Percentiles rank a stretch among this genome's conserved stretches.
Conservation (phyloP, 2,113 vertebrate genomes). For the Mus musculus region DNA sequence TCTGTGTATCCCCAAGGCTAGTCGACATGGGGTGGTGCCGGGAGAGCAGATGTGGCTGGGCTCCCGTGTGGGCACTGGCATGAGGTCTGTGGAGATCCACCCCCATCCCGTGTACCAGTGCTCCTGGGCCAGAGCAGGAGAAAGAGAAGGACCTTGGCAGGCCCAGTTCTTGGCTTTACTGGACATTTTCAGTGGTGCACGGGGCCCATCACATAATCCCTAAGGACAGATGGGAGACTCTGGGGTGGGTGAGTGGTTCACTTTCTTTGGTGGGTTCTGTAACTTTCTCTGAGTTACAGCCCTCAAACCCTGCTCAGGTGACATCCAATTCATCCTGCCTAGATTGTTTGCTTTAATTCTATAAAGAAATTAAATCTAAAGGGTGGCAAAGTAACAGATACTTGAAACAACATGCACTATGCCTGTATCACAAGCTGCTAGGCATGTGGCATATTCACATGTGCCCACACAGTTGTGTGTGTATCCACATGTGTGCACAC, state of each 20-base stretch:
- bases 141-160: fast-evolving
- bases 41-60: neutral
- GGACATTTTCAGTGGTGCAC: neutral
- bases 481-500: neutral
- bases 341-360: neutral
- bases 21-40: neutral
- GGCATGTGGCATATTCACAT: neutral
- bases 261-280: fast-evolving
- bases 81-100: conserved; percentile 47
- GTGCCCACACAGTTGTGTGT: neutral
- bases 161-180: too few relatives aligned
- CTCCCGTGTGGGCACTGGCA: conserved; percentile 59
- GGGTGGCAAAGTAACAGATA: fast-evolving
- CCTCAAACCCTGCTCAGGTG: fast-evolving
- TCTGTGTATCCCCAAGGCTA: too few relatives aligned
- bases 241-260: neutral
- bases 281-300: neutral
- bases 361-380: neutral
- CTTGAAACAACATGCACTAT: neutral
- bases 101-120: conserved; percentile 55
- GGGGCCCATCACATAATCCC: neutral
- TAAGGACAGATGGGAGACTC: neutral
- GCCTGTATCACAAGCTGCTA: neutral
- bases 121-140: conserved; percentile 57
- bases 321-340: too few relatives aligned